A percentile compares a stretch with the other conserved stretches of the same genome.
phyloP scores from a whole-genome alignment of 2,113 vertebrate genomes.

The Malurus cyaneus region DNA sequence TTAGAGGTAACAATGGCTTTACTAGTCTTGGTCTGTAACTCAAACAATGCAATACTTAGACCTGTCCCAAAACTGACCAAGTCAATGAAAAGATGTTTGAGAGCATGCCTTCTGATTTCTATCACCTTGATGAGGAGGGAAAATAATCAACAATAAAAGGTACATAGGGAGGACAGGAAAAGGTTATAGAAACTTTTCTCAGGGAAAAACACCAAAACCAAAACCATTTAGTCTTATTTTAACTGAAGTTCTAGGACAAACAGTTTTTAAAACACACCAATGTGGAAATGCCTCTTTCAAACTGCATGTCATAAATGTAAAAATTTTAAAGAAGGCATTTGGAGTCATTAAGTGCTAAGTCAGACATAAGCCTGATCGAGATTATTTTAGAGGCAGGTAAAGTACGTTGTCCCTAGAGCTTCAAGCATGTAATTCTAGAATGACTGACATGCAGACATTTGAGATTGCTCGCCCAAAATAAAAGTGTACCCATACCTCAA shows the following conservation, averaged over 20 bases:
- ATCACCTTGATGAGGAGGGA: rapidly evolving
- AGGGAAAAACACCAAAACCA: neutral
- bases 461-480: slow-evolving; percentile 51
- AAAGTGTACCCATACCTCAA: neutral
- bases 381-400: slow-evolving; percentile 26
- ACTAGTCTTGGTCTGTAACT: neutral
- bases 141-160: neutral
- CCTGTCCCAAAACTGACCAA: neutral
- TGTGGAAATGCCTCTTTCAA: neutral
- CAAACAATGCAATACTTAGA: neutral
- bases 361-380: neutral
- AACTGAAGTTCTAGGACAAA: neutral
- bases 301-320: neutral
- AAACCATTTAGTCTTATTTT: neutral
- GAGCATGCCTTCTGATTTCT: neutral
- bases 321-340: neutral
- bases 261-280: neutral
- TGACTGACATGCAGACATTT: neutral
- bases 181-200: neutral
- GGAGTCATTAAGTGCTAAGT: neutral
- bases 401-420: neutral
- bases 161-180: rapidly evolving
- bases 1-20: neutral
- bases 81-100: neutral
- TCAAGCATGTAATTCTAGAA: neutral